Conservation (phyloP, 2,113 vertebrate genomes). For the Mixornis gularis region DNA sequence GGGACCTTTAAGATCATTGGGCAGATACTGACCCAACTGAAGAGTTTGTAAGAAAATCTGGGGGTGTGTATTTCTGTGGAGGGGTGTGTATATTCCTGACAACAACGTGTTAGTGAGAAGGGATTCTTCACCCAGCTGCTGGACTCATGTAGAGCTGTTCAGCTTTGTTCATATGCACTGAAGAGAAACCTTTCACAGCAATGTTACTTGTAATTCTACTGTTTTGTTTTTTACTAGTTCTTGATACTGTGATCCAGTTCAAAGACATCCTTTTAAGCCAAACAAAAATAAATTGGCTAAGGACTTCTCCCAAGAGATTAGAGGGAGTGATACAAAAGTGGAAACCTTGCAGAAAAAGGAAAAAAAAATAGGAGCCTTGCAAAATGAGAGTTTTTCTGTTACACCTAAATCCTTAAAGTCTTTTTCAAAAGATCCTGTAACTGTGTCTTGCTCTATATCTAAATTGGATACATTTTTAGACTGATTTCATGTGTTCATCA, state of each 20-base stretch:
- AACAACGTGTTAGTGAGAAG: slow-evolving; percentile 27
- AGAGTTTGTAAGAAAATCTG: neutral
- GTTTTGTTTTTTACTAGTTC: neutral
- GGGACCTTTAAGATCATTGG: slow-evolving; percentile 3
- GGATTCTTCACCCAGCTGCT: slow-evolving; percentile 23
- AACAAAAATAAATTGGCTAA: slow-evolving; percentile 7
- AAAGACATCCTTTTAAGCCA: neutral
- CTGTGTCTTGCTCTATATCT: neutral
- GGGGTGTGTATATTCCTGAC: slow-evolving; percentile 23
- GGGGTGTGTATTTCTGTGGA: neutral
- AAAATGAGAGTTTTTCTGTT: neutral
- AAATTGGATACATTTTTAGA: neutral
- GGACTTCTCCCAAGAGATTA: neutral
- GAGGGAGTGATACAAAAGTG: neutral
- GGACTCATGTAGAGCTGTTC: neutral
- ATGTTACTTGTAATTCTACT: neutral
- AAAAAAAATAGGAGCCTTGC: neutral
- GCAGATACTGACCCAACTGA: neutral
- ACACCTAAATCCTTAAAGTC: neutral
- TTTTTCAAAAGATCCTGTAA: neutral
- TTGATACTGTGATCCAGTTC: slow-evolving; percentile 10
- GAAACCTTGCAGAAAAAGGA: neutral
- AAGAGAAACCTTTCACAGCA: slow-evolving; percentile 4
- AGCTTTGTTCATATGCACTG: slow-evolving; percentile 37
- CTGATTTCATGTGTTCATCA: neutral